phyloP scores from a whole-genome alignment of 2,797 vertebrate species.

The Tinamus major region DNA sequence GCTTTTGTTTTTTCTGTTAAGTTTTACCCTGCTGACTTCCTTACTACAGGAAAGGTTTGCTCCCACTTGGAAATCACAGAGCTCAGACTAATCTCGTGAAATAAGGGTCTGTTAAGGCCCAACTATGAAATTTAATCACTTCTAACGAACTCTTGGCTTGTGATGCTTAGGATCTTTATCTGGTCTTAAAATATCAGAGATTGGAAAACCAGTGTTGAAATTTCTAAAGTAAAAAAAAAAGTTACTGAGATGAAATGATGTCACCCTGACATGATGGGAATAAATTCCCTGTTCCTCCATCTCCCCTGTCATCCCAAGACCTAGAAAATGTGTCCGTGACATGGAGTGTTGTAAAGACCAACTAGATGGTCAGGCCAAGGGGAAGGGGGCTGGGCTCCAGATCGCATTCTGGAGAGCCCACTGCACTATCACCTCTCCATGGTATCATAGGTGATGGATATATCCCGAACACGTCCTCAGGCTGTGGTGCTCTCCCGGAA shows the following conservation, averaged over 20 bases:
- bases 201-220: background rate
- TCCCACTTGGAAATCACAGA: constrained; percentile 18
- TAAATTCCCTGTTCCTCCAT: background rate
- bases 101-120: background rate
- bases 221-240: background rate
- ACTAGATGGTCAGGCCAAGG: background rate
- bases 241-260: background rate
- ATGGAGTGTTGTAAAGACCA: background rate
- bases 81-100: background rate
- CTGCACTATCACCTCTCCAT: background rate
- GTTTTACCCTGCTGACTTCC: background rate
- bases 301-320: background rate
- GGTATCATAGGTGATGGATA: background rate
- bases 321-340: background rate
- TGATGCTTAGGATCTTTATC: background rate
- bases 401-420: background rate
- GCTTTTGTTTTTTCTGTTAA: background rate
- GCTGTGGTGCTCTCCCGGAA: background rate
- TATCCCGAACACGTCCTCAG: background rate
- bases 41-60: background rate
- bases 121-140: background rate
- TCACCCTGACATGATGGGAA: background rate
- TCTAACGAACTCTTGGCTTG: background rate
- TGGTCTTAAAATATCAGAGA: background rate
- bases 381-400: background rate